phyloP scores from a whole-genome alignment of 1,140 invertebrate genomes.

The Trichonephila clavipes region DNA sequence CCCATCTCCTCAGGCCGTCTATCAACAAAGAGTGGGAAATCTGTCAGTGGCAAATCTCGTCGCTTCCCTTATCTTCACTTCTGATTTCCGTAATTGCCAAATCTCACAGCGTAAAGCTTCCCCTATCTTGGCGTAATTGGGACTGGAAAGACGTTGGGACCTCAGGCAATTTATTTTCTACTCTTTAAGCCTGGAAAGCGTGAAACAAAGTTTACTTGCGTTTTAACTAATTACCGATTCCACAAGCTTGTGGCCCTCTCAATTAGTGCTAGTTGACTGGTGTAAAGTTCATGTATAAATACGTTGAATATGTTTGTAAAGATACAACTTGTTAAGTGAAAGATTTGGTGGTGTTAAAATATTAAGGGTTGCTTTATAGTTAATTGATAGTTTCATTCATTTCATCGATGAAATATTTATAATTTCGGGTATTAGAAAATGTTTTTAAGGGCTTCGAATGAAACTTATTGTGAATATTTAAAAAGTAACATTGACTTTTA shows the following conservation, averaged over 20 bases:
- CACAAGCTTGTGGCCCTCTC: neutral
- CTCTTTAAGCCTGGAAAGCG: neutral
- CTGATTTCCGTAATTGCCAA: conserved; percentile 43
- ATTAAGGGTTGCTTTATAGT: too few species aligned
- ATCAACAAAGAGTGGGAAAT: conserved; percentile 18
- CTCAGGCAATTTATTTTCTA: conserved; percentile 6
- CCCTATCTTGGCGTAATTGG: conserved; percentile 1
- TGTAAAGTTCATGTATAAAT: too few species aligned
- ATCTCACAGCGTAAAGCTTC: neutral
- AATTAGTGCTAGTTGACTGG: neutral
- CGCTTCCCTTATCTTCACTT: neutral
- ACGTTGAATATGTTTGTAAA: too few species aligned
- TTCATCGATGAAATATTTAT: too few species aligned
- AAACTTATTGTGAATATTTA: too few species aligned
- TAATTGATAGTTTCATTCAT: too few species aligned
- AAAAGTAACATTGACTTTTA: too few species aligned
- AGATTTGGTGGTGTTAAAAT: too few species aligned
- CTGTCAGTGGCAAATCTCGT: conserved; percentile 35
- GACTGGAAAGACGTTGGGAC: neutral
- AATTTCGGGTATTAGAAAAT: too few species aligned
- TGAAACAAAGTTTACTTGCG: neutral
- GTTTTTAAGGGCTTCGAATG: too few species aligned
- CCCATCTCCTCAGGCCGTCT: neutral
- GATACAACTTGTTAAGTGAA: too few species aligned
- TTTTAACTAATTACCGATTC: neutral